phyloP scores from a whole-genome alignment of 64 coral and sea anemone species.

The Porites australiensis region DNA sequence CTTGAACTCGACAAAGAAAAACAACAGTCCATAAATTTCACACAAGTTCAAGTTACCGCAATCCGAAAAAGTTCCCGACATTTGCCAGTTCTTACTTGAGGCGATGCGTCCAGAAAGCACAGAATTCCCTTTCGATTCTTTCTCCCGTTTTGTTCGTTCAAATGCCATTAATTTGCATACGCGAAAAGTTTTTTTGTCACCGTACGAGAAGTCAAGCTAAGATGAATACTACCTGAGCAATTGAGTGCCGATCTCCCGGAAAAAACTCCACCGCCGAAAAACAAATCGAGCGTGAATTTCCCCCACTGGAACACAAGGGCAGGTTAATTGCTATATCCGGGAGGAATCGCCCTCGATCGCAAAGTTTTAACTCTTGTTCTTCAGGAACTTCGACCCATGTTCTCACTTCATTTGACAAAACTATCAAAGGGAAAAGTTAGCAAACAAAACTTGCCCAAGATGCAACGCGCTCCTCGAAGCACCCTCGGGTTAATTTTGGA shows the following conservation, averaged over 20 bases:
- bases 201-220: constrained; percentile 68
- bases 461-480: constrained; percentile 47
- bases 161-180: constrained; percentile 83
- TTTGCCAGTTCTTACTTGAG: neutral
- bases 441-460: constrained; percentile 85
- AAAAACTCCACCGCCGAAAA: constrained; percentile 3
- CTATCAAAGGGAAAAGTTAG: constrained; percentile 70
- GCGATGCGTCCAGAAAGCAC: neutral
- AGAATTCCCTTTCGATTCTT: constrained; percentile 50
- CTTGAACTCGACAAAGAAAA: constrained; percentile 97
- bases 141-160: constrained; percentile 56
- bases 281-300: neutral
- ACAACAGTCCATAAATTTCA: constrained; percentile 83
- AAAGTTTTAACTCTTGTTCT: constrained; percentile 29
- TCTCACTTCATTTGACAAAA: constrained; percentile 32
- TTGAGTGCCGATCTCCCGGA: constrained; percentile 16
- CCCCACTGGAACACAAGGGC: neutral
- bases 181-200: constrained; percentile 77
- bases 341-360: neutral
- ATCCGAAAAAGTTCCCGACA: constrained; percentile 9
- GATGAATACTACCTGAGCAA: constrained; percentile 65
- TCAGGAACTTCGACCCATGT: neutral
- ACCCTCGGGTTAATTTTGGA: constrained; percentile 77
- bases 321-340: neutral
- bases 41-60: constrained; percentile 47